Evolutionary conservation across 2,797 vertebrate genomes (phyloP), one percentile per base, ranked within the genome.

Genomic region (Poecilia gillii): DNA sequence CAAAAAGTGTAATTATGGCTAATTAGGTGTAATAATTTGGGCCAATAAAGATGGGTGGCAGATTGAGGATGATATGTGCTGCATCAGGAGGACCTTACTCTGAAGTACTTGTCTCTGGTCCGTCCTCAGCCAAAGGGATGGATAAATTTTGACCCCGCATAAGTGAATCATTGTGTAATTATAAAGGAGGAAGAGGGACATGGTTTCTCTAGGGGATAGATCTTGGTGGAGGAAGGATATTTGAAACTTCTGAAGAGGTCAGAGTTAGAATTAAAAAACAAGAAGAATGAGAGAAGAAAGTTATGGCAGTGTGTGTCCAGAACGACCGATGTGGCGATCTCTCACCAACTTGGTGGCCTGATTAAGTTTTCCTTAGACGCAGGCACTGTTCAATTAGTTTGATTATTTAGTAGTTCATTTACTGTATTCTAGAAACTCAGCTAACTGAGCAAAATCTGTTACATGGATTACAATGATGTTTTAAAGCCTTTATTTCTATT

Each of bases 121-220:
- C 11, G 11, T 71, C 68, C 95, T 95, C 84, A 92, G 84, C 78
- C 70, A 53, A 41, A 36, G 25, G 87, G 78, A 83, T 78, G 94
- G 90, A 95, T 94, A 88, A 80, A 88, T 83, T 78, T 46, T 90
- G 85, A 89, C 90, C 91, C 77, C 36, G 59, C 47, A 90, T 82
- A 85, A 94, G 93, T 93, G 93, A 97, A 97, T 95, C 92, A 96
- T 87, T 70, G 71, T 68, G 57, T 79, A 83, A 88, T 87, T 87
- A 90, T 83, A 57, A 94, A 72, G 49, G 49, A 79, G 74, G 49
- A 73, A 41, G 23, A 46, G 41, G 33, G 53, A 45, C 20, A 23
- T 28, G 23, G 91, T 94, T 36, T 39, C 51, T 91, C 87, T 39
- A 73, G 9, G 72, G 81, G 87, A 94, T 93, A 95, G 94, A 76